Base-by-base conservation (phyloP, 2,797 vertebrate species). In the Lutjanus argentimaculatus region DNA sequence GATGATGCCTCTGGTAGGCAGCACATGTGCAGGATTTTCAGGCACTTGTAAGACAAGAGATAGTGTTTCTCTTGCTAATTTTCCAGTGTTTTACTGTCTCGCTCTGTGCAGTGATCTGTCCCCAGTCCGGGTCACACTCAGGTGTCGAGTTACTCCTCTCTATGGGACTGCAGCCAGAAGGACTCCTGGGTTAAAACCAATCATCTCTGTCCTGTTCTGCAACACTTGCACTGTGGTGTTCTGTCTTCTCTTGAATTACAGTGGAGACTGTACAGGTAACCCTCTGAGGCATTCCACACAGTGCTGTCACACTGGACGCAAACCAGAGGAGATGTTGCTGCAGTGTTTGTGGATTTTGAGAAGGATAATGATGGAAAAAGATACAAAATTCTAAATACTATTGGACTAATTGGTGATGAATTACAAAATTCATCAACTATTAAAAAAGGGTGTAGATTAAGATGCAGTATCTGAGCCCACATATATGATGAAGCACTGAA, bases 11-110 rank as follows among this genome's bases (percentile, higher is more conserved):
- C 80, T 52, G 55, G 79, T 73, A 49, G 57, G 77, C 67, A 85
- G 89, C 89, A 88, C 88, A 91, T 87, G 85, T 84, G 72, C 61
- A 36, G 82, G 89, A 94, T 93, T 92, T 92, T 90, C 80, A 73
- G 78, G 75, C 19, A 59, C 79, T 88, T 76, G 76, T 80, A 72
- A 78, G 59, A 70, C 43, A 86, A 55, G 76, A 90, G 88, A 88
- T 91, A 77, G 46, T 79, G 80, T 93, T 93, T 85, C 89, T 73
- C 52, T 21, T 45, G 30, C 84, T 91, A 79, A 89, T 91, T 92
- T 93, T 91, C 91, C 86, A 87, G 62, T 25, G 76, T 84, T 67
- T 62, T 86, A 83, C 61, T 16, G 53, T 85, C 76, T 83, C 0
- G 59, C 74, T 74, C 85, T 68, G 57, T 71, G 58, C 91, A 90